Evolutionary conservation across 2,797 vertebrate genomes (phyloP), one percentile per base, ranked within the genome.

Genomic region (Mormyrops attenuatus): DNA sequence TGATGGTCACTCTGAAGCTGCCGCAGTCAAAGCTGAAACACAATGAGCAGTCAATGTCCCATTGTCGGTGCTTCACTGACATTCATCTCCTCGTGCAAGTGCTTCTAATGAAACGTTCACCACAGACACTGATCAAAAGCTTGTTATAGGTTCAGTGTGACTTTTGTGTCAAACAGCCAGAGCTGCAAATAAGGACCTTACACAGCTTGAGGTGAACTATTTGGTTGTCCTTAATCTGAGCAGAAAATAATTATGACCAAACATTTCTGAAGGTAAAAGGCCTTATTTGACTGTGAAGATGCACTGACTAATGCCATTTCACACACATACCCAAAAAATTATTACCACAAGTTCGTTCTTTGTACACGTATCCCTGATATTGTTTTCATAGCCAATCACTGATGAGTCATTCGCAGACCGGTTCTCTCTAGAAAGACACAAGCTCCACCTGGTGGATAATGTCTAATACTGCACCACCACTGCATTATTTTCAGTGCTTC

Each of bases 361-460:
- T 80, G 38, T 44, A 44, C 73, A n/a, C 9, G 38, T 44, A 80
- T 77, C 34, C 38, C 17, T 6, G 38, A 41, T 3, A 80, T 80
- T 4, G n/a, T 55, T 63, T 63, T 63, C 80, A 89, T 82, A 80
- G 20, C n/a, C 52, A 26, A 80, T 84, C 50, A 89, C 34, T 89
- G 50, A 34, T 89, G 63, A 55, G 17, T 84, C 47, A 50, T 85
- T 50, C 47, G 6, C 47, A 50, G 30, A 26, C 20, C 20, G 3
- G 6, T 41, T 52, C 4, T 73, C 20, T 57, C 38, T 63, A n/a
- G n/a, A 26, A 77, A 69, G 84, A 17, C 85, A 87, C 85, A 38
- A 53, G 84, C 85, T 26, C 89, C 89, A 87, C 89, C 89, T 89
- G 47, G 22, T 87, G 89, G 60, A 5, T 9, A 69, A 44, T 41